Base-by-base conservation (phyloP, 2,888 invertebrate genomes). In the Dicranocentrus wangi region DNA sequence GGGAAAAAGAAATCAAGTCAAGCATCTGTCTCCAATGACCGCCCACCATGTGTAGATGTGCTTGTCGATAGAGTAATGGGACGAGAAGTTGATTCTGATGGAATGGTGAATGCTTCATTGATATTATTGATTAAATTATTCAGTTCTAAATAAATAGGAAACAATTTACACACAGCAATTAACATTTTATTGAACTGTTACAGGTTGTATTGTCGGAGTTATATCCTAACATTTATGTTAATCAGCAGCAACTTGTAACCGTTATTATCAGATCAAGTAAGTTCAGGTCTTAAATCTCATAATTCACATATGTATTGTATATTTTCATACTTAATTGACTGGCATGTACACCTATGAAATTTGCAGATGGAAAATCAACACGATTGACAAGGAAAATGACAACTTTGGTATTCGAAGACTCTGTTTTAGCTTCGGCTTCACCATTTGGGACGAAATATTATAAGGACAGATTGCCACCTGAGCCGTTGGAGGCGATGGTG, bases 371-470 rank as follows among this genome's bases (percentile, higher is more conserved):
- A 68, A 83, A 78, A 65, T 71, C 81, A n/a, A 83, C 83, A 21
- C 43, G 83, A 21, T 61, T 83, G n/a, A 83, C 83, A 1, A 55
- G 83, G 51, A 83, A 83, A 58, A 60, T 83, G 55, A 83, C 83
- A n/a, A 83, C 83, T 23, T 58, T 83, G 13, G 80, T 83, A 5
- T 83, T 83, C 61, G 83, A 83, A 66, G 83, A 83, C 47, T 73
- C 77, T 27, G 79, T 83, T n/a, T 39, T 83, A 27, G 83, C 83
- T 23, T 81, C 81, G 7, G 81, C 83, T 17, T 83, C 83, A 1
- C 83, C 83, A 19, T 83, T 83, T 66, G 83, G 83, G 51, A 83
- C 83, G 8, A 83, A 83, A 43, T 83, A 81, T 58, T 83, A 83
- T 53, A 69, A 78, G 51, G 81, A 81, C 27, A 63, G 81, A 70